Evolutionary conservation across 2,797 vertebrate genomes (phyloP).

Genomic region (Philypnodon macrostomus): DNA sequence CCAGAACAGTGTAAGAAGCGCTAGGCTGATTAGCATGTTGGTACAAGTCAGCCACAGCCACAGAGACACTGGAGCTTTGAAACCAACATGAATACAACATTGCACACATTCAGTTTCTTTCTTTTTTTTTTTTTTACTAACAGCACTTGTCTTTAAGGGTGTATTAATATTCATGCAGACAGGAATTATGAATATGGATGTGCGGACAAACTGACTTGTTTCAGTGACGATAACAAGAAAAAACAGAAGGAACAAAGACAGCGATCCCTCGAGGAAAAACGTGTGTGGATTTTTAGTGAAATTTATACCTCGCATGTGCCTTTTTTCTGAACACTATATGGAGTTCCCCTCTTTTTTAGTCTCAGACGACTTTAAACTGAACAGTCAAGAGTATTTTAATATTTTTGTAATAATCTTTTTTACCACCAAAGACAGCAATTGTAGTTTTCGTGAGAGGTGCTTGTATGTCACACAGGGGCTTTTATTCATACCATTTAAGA

Average conservation of each 20-base stretch:
- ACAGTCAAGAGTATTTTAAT: conserved; percentile 32
- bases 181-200: conserved; percentile 71
- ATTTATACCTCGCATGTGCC: conserved; percentile 24
- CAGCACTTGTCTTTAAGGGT: conserved; percentile 44
- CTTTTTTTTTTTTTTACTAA: conserved; percentile 22
- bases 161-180: conserved; percentile 69
- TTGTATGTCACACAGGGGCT: conserved; percentile 20
- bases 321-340: conserved; percentile 26
- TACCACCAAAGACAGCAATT: conserved; percentile 35
- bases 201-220: conserved; percentile 56
- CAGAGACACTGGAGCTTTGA: conserved; percentile 65
- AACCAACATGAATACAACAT: conserved; percentile 67
- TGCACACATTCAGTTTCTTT: conserved; percentile 47
- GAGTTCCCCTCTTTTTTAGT: conserved; percentile 13
- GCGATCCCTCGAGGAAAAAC: conserved; percentile 48
- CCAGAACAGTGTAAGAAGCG: conserved; percentile 59
- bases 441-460: conserved; percentile 15
- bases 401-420: conserved; percentile 37
- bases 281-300: conserved; percentile 52
- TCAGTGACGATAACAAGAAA: conserved; percentile 59
- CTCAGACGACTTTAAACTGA: conserved; percentile 35
- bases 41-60: conserved; percentile 63
- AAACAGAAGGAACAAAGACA: conserved; percentile 36
- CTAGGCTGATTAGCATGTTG: conserved; percentile 72
- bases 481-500: conserved; percentile 35